A percentile compares a stretch with the other conserved stretches of the same genome.
phyloP scores from a whole-genome alignment of 2,113 vertebrate genomes.

The Malurus alboscapulatus region DNA sequence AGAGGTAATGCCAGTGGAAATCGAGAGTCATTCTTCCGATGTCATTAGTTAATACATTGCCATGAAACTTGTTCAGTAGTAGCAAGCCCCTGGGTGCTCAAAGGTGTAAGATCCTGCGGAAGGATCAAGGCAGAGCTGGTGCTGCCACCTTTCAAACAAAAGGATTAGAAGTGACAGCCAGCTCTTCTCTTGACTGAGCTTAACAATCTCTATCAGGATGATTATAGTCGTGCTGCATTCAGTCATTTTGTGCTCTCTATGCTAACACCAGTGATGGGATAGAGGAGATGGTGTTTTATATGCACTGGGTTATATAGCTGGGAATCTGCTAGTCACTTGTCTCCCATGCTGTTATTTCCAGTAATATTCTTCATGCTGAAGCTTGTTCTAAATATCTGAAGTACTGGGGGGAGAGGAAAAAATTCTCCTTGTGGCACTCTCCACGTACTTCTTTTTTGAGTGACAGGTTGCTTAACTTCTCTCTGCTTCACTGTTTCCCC shows the following conservation, averaged over 20 bases:
- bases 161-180: constrained; percentile 9
- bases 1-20: background rate
- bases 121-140: background rate
- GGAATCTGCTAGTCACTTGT: background rate
- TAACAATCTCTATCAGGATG: background rate
- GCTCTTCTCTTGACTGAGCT: constrained; percentile 16
- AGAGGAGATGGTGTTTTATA: background rate
- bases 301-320: background rate
- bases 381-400: constrained; percentile 7
- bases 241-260: background rate
- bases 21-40: background rate
- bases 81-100: background rate
- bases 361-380: background rate
- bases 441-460: background rate
- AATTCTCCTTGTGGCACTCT: background rate
- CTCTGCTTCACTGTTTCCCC: constrained; percentile 40
- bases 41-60: background rate
- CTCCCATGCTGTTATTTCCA: background rate
- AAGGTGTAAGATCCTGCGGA: background rate
- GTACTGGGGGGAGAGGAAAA: background rate
- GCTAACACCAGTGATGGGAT: background rate
- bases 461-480: constrained; percentile 30
- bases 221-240: background rate
- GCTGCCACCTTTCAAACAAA: background rate
- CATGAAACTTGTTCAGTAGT: background rate